phyloP scores from a whole-genome alignment of 2,113 vertebrate species.

The Pardalotus punctatus region DNA sequence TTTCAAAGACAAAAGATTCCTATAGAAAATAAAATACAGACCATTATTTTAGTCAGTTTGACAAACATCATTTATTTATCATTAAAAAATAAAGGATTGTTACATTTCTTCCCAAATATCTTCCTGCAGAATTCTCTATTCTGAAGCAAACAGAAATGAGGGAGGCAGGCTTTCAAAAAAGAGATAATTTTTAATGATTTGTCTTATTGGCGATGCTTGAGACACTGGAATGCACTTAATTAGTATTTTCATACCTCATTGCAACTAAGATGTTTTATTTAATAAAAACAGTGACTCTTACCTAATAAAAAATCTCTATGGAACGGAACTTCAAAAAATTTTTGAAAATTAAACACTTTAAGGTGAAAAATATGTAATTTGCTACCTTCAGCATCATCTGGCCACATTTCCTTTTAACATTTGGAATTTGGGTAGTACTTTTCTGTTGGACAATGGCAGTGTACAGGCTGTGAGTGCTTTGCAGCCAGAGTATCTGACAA shows the following conservation, averaged over 20 bases:
- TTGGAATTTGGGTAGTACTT: background rate
- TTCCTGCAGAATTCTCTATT: background rate
- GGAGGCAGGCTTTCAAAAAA: background rate
- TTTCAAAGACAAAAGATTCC: constrained; percentile 95
- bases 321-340: background rate
- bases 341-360: background rate
- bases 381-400: background rate
- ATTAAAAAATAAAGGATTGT: background rate
- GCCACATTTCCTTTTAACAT: background rate
- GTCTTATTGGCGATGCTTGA: background rate
- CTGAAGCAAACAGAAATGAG: background rate
- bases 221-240: background rate
- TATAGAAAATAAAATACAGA: constrained; percentile 61
- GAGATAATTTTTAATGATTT: background rate
- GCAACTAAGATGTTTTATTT: background rate
- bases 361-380: background rate
- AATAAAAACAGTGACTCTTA: background rate
- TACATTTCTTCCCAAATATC: background rate
- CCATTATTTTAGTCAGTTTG: background rate
- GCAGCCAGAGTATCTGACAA: background rate
- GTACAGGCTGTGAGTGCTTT: background rate
- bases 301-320: background rate
- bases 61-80: background rate
- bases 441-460: background rate
- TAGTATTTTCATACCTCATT: background rate